A percentile compares a stretch with the other conserved stretches of the same genome.
phyloP scores from a whole-genome alignment of 2,113 vertebrate species.

The Catagonus wagneri region DNA sequence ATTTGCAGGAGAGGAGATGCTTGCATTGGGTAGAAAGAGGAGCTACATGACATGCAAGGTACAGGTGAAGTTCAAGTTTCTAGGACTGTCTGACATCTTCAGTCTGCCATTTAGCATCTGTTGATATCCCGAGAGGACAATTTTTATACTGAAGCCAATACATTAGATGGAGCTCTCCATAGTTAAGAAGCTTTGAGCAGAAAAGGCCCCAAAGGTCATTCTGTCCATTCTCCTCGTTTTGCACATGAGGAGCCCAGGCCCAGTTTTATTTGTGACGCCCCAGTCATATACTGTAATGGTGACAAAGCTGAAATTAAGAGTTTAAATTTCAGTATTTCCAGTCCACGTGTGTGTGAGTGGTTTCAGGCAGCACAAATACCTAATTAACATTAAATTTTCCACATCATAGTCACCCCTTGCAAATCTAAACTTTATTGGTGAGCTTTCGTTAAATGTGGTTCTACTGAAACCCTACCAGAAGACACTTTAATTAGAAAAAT shows the following conservation, averaged over 20 bases:
- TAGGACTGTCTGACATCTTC: neutral
- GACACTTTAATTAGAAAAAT: neutral
- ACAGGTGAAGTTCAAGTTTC: neutral
- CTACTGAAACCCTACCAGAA: conserved; percentile 1
- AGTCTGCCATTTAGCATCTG: neutral
- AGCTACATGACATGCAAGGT: neutral
- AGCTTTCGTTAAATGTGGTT: neutral
- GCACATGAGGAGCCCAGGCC: neutral
- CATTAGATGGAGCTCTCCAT: neutral
- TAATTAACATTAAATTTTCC: neutral
- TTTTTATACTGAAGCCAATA: neutral
- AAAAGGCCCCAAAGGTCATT: neutral
- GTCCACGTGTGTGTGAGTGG: neutral
- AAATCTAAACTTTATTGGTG: neutral
- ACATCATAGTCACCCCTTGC: neutral
- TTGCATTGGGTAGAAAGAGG: neutral
- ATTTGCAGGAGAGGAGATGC: neutral
- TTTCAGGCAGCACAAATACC: neutral
- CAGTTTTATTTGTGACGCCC: neutral
- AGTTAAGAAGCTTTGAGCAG: neutral
- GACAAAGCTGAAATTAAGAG: neutral
- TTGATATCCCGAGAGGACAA: neutral
- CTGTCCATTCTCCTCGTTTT: neutral
- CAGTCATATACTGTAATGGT: neutral
- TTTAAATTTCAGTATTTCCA: neutral